A percentile compares a stretch with the other conserved stretches of the same genome.
Evolutionary conservation across 2,888 invertebrate species (phyloP).

Genomic region (Eumerus sabulonum): DNA sequence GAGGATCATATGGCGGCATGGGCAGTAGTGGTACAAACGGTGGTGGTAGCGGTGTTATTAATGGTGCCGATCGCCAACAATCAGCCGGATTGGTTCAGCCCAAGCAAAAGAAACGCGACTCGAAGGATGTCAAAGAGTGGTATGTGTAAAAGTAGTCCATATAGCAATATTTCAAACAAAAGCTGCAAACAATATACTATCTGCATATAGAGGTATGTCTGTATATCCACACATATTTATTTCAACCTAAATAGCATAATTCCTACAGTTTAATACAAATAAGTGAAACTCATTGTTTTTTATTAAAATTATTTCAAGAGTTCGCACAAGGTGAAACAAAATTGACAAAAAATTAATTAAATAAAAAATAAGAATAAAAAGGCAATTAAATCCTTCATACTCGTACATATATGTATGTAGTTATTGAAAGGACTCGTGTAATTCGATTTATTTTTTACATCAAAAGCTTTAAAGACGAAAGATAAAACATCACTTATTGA

Average conservation of each 20-base stretch:
- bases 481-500: slow-evolving; percentile 29
- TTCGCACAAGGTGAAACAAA: too few species aligned
- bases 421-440: slow-evolving; percentile 34
- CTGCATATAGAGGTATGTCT: too few species aligned
- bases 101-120: slow-evolving; percentile 85
- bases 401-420: too few species aligned
- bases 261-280: slow-evolving; percentile 53
- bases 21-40: slow-evolving; percentile 74
- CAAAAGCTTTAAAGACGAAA: slow-evolving; percentile 55
- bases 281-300: slow-evolving; percentile 46
- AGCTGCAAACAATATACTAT: too few species aligned
- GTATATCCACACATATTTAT: too few species aligned
- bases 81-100: slow-evolving; percentile 79
- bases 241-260: slow-evolving; percentile 37
- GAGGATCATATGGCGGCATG: slow-evolving; percentile 72
- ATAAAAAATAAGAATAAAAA: slow-evolving; percentile 18
- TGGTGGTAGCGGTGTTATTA: slow-evolving; percentile 70
- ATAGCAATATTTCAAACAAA: slow-evolving; percentile 34
- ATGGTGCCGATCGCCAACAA: slow-evolving; percentile 78
- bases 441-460: slow-evolving; percentile 65
- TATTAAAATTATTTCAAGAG: slow-evolving; percentile 27
- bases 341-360: slow-evolving; percentile 17
- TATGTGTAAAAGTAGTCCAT: slow-evolving; percentile 85
- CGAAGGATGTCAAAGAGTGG: slow-evolving; percentile 97
- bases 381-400: too few species aligned